Percentiles rank a stretch among this genome's conserved stretches.
Conservation (phyloP, 2,888 invertebrate species). For the Xestoiulus laeticollis region DNA sequence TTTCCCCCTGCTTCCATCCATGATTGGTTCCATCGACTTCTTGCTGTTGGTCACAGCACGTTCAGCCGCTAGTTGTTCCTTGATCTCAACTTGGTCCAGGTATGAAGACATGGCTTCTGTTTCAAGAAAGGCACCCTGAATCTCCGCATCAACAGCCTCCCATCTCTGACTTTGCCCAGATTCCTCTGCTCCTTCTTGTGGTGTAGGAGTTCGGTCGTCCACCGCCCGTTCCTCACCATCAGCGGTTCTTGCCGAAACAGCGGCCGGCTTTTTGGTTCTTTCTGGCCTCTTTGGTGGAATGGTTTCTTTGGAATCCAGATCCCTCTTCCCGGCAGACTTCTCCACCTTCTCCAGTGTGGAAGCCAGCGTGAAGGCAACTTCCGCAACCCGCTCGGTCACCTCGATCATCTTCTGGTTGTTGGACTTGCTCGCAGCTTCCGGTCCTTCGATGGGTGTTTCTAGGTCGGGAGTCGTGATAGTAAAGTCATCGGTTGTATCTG, state of each 20-base stretch:
- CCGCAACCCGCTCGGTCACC: conserved; percentile 56
- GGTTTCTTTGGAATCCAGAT: not conserved
- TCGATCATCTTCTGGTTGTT: conserved; percentile 57
- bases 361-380: conserved; percentile 56
- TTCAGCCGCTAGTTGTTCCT: not conserved
- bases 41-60: not conserved
- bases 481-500: conserved; percentile 44
- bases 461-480: conserved; percentile 55
- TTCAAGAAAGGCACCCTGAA: conserved; percentile 53
- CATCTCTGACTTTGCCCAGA: conserved; percentile 44
- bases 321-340: conserved; percentile 17
- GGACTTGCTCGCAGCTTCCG: conserved; percentile 56
- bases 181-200: not conserved
- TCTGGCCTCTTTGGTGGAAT: conserved; percentile 6
- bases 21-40: not conserved
- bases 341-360: conserved; percentile 55
- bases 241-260: not conserved
- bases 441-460: conserved; percentile 56
- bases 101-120: conserved; percentile 49
- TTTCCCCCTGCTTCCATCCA: not conserved
- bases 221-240: no score
- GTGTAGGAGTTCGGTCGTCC: not conserved
- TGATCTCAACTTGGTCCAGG: conserved; percentile 27
- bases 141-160: conserved; percentile 50
- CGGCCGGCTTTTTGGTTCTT: not conserved